Percentiles rank a stretch among this genome's conserved stretches.
These are phyloP conservation scores for Embidobia sp. DNA, from an alignment of 2,888 invertebrate species.

Conservation along the genomic window DNA sequence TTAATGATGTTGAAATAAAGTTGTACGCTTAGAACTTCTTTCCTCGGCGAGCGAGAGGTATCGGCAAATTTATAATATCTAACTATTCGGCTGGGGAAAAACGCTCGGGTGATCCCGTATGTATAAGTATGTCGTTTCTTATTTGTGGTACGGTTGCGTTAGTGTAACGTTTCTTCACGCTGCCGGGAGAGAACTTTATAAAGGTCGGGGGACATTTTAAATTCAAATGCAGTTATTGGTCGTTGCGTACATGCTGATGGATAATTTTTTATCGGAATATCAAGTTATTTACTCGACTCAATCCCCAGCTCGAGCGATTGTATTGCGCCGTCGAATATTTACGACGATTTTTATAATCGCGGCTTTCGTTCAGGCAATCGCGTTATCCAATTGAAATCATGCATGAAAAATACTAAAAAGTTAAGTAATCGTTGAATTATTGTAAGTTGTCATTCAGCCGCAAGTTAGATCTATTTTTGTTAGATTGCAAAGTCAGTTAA, in stretches of 20 bases:
- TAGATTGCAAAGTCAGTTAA: too few species aligned
- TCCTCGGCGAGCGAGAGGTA: too few species aligned
- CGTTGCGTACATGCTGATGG: constrained; percentile 11
- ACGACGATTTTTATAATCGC: too few species aligned
- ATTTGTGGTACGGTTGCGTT: constrained; percentile 26
- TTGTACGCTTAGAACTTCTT: constrained; percentile 6
- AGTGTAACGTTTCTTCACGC: constrained; percentile 19
- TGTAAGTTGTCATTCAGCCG: too few species aligned
- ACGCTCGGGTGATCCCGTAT: not conserved
- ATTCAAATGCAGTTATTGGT: constrained; percentile 33
- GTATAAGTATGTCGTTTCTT: constrained; percentile 39
- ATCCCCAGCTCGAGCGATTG: too few species aligned
- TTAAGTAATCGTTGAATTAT: too few species aligned
- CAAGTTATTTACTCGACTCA: not conserved
- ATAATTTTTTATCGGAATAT: constrained; percentile 10
- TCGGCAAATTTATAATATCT: constrained; percentile 22
- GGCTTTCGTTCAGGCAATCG: too few species aligned
- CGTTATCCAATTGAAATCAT: too few species aligned
- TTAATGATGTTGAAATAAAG: constrained; percentile 30
- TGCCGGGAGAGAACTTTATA: constrained; percentile 1
- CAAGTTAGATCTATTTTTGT: too few species aligned
- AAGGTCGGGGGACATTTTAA: constrained; percentile 40
- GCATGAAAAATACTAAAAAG: too few species aligned
- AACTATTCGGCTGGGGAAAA: not conserved
- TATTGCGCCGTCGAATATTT: too few species aligned